A percentile compares a stretch with the other conserved stretches of the same genome.
phyloP scores from a whole-genome alignment of 2,113 vertebrate genomes.

The Orycteropus afer region DNA sequence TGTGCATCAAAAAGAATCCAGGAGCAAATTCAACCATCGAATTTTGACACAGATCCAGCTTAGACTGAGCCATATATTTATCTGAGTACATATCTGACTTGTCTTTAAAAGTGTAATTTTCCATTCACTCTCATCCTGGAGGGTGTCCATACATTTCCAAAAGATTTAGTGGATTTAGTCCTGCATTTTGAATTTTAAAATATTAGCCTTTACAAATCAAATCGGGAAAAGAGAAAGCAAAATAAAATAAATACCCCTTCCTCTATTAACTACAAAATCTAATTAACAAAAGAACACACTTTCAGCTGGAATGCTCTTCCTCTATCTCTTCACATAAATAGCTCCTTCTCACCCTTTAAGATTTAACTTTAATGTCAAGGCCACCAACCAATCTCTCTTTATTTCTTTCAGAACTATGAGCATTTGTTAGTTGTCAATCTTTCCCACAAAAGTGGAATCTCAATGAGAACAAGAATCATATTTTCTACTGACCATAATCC shows the following conservation, averaged over 20 bases:
- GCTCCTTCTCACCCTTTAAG: neutral
- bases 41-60: neutral
- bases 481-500: neutral
- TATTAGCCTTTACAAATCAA: slow-evolving; percentile 34
- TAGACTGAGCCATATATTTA: neutral
- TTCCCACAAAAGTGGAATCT: neutral
- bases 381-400: neutral
- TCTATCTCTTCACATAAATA: neutral
- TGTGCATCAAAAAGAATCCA: neutral
- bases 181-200: slow-evolving; percentile 39
- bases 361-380: neutral
- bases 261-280: neutral
- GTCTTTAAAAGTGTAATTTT: neutral
- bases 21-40: neutral
- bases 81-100: neutral
- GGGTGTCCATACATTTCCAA: neutral
- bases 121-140: neutral
- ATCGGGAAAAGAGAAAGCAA: neutral
- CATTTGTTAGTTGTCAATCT: neutral
- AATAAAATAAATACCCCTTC: neutral
- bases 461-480: neutral
- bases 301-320: neutral
- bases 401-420: neutral
- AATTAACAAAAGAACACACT: neutral
- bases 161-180: slow-evolving; percentile 17